Conservation (phyloP, 2,797 vertebrate genomes). For the Loriculus beryllinus region DNA sequence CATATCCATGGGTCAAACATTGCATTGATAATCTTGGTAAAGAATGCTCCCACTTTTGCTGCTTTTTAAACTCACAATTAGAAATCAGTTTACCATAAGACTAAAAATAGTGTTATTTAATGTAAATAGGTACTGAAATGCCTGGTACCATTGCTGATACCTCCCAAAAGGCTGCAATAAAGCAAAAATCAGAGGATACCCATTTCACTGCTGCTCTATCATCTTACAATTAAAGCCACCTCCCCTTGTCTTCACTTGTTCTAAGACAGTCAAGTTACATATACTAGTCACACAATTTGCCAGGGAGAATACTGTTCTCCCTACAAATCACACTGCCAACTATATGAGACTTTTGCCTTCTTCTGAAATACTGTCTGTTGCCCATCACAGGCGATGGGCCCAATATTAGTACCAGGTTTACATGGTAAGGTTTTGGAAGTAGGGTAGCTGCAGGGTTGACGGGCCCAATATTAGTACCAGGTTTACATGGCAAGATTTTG, state of each 20-base stretch:
- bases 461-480: not conserved
- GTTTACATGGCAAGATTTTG: not conserved
- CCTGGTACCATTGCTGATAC: not conserved
- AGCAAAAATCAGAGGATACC: not conserved
- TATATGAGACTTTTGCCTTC: not conserved
- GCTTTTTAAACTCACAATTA: not conserved
- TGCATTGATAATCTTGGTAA: not conserved
- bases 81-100: not conserved
- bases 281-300: not conserved
- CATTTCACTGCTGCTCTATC: not conserved
- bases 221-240: not conserved
- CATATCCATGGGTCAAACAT: not conserved
- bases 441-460: not conserved
- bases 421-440: not conserved
- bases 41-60: not conserved
- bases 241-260: not conserved
- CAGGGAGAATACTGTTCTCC: not conserved
- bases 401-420: not conserved
- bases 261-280: not conserved
- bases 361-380: not conserved
- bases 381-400: not conserved
- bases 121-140: not conserved
- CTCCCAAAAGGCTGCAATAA: not conserved
- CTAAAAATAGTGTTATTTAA: not conserved
- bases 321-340: not conserved